A percentile compares a stretch with the other conserved stretches of the same genome.
phyloP scores from a whole-genome alignment of 1,140 invertebrate species.

The Brachionus sp. region DNA sequence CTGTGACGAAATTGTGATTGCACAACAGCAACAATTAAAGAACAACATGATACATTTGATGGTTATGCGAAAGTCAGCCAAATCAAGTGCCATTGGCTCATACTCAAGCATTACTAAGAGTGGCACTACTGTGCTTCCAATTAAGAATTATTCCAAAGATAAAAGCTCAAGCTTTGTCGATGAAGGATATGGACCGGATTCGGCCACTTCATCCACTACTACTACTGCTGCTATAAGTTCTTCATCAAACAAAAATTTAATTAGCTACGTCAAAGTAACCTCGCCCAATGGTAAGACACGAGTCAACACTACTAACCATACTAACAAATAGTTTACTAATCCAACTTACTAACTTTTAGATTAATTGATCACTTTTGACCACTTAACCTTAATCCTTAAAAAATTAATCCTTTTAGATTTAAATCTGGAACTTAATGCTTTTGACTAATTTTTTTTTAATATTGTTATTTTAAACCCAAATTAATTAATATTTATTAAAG shows the following conservation, averaged over 20 bases:
- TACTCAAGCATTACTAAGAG: not conserved
- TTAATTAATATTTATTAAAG: not conserved
- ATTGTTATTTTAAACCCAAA: not conserved
- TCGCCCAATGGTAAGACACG: conserved; percentile 30
- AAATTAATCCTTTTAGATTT: not conserved
- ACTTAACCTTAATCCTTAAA: not conserved
- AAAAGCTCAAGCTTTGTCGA: conserved; percentile 42
- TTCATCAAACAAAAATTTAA: conserved; percentile 24
- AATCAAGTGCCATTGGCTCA: conserved; percentile 9
- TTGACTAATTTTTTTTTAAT: not conserved
- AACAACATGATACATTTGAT: conserved; percentile 46
- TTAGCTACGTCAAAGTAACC: conserved; percentile 26
- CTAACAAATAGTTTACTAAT: not conserved
- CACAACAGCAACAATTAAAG: conserved; percentile 34
- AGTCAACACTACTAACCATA: not conserved
- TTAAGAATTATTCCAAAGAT: conserved; percentile 16
- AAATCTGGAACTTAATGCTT: not conserved
- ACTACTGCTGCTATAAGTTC: conserved; percentile 32
- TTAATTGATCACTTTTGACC: not conserved
- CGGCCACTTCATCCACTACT: conserved; percentile 40
- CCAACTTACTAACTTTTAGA: not conserved
- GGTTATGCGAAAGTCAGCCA: conserved; percentile 42
- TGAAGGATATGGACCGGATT: conserved; percentile 26
- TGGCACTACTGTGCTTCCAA: conserved; percentile 6
- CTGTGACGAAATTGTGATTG: conserved; percentile 29